phyloP scores from a whole-genome alignment of 2,888 invertebrate species.

The Lampropteryx suffumata region DNA sequence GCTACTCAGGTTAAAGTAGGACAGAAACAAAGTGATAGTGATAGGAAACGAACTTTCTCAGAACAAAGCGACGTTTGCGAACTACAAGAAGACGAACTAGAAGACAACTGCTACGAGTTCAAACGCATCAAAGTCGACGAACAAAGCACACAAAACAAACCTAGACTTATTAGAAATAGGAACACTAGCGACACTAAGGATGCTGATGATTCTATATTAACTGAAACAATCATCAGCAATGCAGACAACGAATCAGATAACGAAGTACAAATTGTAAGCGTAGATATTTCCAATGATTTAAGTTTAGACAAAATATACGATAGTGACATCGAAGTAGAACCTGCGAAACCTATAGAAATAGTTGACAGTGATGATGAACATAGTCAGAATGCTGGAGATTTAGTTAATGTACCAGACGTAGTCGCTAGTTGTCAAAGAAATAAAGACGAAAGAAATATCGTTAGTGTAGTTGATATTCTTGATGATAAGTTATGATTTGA shows the following conservation, averaged over 20 bases:
- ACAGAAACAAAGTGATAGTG: slow-evolving; percentile 48
- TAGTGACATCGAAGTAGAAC: slow-evolving; percentile 63
- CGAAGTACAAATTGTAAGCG: slow-evolving; percentile 70
- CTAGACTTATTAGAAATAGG: slow-evolving; percentile 66
- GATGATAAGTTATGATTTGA: slow-evolving; percentile 60
- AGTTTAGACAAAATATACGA: slow-evolving; percentile 52
- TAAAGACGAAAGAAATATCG: slow-evolving; percentile 39
- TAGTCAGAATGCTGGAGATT: slow-evolving; percentile 44
- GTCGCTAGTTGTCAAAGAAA: slow-evolving; percentile 70
- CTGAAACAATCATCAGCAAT: slow-evolving; percentile 47
- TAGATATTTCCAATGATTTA: slow-evolving; percentile 50
- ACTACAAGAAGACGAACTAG: slow-evolving; percentile 62
- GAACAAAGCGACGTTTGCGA: slow-evolving; percentile 66
- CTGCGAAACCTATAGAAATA: slow-evolving; percentile 55
- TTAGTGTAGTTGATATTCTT: slow-evolving; percentile 59
- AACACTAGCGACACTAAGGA: slow-evolving; percentile 47
- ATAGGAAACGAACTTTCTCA: slow-evolving; percentile 66
- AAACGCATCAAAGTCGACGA: slow-evolving; percentile 66
- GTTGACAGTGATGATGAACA: slow-evolving; percentile 71
- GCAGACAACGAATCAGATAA: slow-evolving; percentile 63
- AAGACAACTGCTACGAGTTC: slow-evolving; percentile 70
- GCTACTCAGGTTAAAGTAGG: slow-evolving; percentile 47
- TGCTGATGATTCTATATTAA: slow-evolving; percentile 27
- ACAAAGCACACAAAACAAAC: slow-evolving; percentile 53
- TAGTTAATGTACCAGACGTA: slow-evolving; percentile 69